Percentiles rank a stretch among this genome's conserved stretches.
Conservation (phyloP, 2,797 vertebrate genomes). For the Glossophaga mutica region DNA sequence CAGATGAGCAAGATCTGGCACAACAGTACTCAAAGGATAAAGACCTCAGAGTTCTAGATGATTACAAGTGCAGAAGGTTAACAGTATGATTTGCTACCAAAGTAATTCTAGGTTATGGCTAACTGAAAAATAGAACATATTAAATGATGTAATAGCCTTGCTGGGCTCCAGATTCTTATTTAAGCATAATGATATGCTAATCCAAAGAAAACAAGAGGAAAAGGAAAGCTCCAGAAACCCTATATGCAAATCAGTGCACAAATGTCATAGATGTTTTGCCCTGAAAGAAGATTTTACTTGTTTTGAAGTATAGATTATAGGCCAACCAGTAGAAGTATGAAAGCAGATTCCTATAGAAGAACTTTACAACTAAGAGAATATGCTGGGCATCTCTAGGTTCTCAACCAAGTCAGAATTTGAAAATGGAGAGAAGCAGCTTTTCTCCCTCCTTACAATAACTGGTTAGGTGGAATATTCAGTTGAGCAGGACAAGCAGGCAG, state of each 20-base stretch:
- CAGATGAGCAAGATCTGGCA: not conserved
- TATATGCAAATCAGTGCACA: not conserved
- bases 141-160: not conserved
- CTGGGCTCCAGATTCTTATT: not conserved
- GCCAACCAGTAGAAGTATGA: not conserved
- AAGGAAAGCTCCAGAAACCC: slow-evolving; percentile 4
- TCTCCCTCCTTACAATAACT: not conserved
- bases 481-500: not conserved
- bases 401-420: not conserved
- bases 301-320: slow-evolving; percentile 25
- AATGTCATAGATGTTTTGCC: not conserved
- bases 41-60: not conserved
- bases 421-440: not conserved
- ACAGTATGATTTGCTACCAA: not conserved
- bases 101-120: not conserved
- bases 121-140: slow-evolving; percentile 20
- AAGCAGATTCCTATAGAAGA: not conserved
- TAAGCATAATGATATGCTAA: not conserved
- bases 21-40: slow-evolving; percentile 2
- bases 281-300: slow-evolving; percentile 1
- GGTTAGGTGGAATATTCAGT: not conserved
- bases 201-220: slow-evolving; percentile 11
- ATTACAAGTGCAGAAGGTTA: slow-evolving; percentile 3
- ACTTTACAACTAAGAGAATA: not conserved
- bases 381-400: not conserved